Evolutionary conservation across 2,797 vertebrate species (phyloP), one percentile per base, ranked within the genome.

Genomic region (Spheniscus humboldti): DNA sequence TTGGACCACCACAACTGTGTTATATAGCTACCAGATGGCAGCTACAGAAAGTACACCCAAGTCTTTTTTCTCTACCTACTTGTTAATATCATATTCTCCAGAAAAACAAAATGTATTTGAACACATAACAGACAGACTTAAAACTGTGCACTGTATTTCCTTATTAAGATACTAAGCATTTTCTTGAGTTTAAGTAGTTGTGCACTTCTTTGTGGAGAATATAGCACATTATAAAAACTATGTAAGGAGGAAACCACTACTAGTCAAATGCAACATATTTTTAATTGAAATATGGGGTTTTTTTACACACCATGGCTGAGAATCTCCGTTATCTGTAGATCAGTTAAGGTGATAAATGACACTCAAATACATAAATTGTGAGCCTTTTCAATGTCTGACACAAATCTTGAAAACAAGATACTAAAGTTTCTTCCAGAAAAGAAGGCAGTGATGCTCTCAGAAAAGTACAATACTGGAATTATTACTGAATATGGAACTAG

Each of bases 1-100:
- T 86, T 84, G 93, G 89, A 94, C 96, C 76, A 95, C 41, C 81
- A 64, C 55, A 27, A 91, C 60, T 60, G 15, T 56, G 64, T 71
- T 78, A 41, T 37, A 75, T 10, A 92, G 80, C 35, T 83, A 89
- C 79, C 79, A 90, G 93, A 89, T 71, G 84, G 62, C 24, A 94
- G 66, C 68, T 93, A n/a, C 71, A 88, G 80, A 80, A 76, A 91
- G 48, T 9, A 86, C 33, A 76, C 23, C 14, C 20, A 79, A 90
- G n/a, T 50, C 52, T 45, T 43, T 66, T 45, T 55, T 45, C 37
- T 81, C 57, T 62, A 53, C 47, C 23, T 71, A 2, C 23, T 53
- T 85, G 41, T 55, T 72, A 64, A 57, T 37, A 23, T 6, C 39
- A 48, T 19, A 24, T 33, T 35, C 28, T 67, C 10, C 12, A 60